Base-by-base conservation (phyloP, 2,797 vertebrate genomes). In the Crypturellus tataupa region DNA sequence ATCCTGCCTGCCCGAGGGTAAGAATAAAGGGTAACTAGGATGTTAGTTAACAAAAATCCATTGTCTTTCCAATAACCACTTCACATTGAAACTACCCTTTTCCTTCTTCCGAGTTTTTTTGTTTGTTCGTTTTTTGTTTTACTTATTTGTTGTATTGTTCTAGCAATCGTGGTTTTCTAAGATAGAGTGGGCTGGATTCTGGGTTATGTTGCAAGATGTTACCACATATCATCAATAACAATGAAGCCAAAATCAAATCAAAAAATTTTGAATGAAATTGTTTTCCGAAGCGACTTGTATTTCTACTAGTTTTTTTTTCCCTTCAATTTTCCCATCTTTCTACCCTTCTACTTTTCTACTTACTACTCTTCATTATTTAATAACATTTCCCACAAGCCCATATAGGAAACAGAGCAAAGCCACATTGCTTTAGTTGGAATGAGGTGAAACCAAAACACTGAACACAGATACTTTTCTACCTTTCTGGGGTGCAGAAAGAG, bases 1-100 rank as follows among this genome's bases (percentile, higher is more conserved):
- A 98, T n/a, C 24, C 95, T 69, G 98, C 98, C 67, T 99, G 99
- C 96, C 96, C 58, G 39, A 97, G 97, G 80, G 99, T 99, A 95
- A 98, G 98, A 97, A 40, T 13, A 47, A 44, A 91, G 44, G 1
- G 4, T 39, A 85, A 20, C 10, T 37, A 56, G 46, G 16, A 7
- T 67, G 64, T 24, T 87, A 40, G 9, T 37, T 60, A 29, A 46
- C 5, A 72, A 49, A 86, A 79, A 21, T 31, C n/a, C 9, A 37
- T n/a, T 62, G 4, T 40, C 53, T 64, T 84, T 47, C 77, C 25
- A 79, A 64, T 21, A 5, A 71, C 5, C 2, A 4, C 8, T 65
- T 80, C 24, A 51, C 18, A 15, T 1, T 47, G 35, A 51, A 65
- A 70, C 3, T 8, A 17, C 21, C 1, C 29, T 16, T 11, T 5